Conservation (phyloP, 1,140 invertebrate species). For the Amphibalanus amphitrite region DNA sequence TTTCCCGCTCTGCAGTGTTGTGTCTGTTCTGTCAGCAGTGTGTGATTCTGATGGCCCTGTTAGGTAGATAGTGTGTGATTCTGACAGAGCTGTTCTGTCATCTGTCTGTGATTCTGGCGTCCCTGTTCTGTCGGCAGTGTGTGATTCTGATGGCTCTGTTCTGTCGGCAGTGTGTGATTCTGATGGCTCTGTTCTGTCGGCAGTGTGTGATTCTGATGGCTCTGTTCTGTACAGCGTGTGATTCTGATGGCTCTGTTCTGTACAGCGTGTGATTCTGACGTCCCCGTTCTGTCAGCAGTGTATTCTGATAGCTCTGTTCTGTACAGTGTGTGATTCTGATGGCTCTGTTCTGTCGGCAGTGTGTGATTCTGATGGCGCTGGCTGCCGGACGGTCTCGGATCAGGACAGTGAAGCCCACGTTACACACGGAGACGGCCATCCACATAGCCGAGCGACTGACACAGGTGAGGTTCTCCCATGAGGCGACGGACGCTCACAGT, state of each 20-base stretch:
- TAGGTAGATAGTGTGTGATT: too few species aligned
- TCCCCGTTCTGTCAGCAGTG: slow-evolving; percentile 34
- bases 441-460: slow-evolving; percentile 52
- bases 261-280: slow-evolving; percentile 1
- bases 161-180: not conserved
- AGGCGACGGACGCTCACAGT: too few species aligned
- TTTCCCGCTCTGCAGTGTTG: not conserved
- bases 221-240: too few species aligned
- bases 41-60: too few species aligned
- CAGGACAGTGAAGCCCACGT: slow-evolving; percentile 43
- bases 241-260: too few species aligned
- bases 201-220: too few species aligned
- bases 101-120: too few species aligned
- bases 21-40: not conserved
- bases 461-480: slow-evolving; percentile 37
- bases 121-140: too few species aligned
- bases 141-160: too few species aligned
- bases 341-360: slow-evolving; percentile 29
- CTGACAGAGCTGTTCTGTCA: too few species aligned
- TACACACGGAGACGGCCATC: slow-evolving; percentile 75
- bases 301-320: too few species aligned
- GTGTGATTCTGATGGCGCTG: slow-evolving; percentile 72
- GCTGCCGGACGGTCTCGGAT: slow-evolving; percentile 52
- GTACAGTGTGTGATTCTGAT: slow-evolving; percentile 3
- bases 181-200: too few species aligned